Conservation (phyloP, 1,140 invertebrate species). For the Megalonaias nervosa region DNA sequence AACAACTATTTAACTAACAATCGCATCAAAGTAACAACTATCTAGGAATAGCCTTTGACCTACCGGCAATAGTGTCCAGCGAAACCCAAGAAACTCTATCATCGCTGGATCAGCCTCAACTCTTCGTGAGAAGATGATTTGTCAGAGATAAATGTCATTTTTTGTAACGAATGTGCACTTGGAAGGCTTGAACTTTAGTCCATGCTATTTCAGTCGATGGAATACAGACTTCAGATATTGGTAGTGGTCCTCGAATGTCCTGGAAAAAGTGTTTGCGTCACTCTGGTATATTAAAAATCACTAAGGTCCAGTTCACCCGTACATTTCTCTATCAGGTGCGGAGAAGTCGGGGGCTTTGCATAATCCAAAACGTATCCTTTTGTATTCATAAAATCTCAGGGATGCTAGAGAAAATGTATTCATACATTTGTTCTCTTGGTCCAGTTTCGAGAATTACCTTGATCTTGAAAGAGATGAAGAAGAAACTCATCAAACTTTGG, state of each 20-base stretch:
- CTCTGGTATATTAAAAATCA: slow-evolving; percentile 45
- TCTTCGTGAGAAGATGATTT: slow-evolving; percentile 40
- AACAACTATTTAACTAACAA: slow-evolving; percentile 40
- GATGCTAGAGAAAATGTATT: slow-evolving; percentile 40
- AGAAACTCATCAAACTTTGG: slow-evolving; percentile 40
- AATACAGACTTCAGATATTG: too few relatives aligned
- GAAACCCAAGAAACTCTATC: slow-evolving; percentile 70
- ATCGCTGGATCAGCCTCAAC: slow-evolving; percentile 46
- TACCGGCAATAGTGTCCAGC: slow-evolving; percentile 68
- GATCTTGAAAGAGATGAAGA: slow-evolving; percentile 49
- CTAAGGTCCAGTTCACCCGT: slow-evolving; percentile 38
- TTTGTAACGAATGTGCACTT: slow-evolving; percentile 67
- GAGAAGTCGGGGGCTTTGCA: slow-evolving; percentile 49
- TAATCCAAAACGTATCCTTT: slow-evolving; percentile 46
- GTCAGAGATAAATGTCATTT: slow-evolving; percentile 47
- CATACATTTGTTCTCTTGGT: slow-evolving; percentile 32
- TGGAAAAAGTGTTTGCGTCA: slow-evolving; percentile 43
- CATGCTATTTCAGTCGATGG: slow-evolving; percentile 8
- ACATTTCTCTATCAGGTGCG: slow-evolving; percentile 46
- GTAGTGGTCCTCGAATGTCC: neutral
- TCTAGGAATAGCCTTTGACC: slow-evolving; percentile 57
- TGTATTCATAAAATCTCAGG: slow-evolving; percentile 44
- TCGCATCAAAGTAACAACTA: slow-evolving; percentile 45
- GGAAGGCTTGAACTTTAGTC: slow-evolving; percentile 34
- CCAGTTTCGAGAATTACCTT: slow-evolving; percentile 67